Evolutionary conservation across 2,888 invertebrate species (phyloP), one percentile per base, ranked within the genome.

Genomic region (Flexamia atlantica): DNA sequence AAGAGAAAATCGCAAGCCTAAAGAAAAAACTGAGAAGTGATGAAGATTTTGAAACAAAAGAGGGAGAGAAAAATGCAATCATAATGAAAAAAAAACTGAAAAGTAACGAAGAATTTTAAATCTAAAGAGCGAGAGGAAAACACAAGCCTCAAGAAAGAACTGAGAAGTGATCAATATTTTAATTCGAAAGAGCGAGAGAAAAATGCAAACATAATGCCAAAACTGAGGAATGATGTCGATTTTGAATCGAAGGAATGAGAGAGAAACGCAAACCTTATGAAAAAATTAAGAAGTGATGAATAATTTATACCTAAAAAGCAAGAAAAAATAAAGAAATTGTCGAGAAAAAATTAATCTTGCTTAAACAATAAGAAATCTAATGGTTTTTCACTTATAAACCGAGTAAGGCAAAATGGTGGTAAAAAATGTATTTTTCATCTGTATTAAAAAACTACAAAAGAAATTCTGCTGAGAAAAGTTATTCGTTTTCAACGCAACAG

Each of bases 21-120:
- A 72, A 23, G 36, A 80, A 28, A 80, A 50, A 79, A 25, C n/a
- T 30, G 23, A 50, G 50, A 23, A 25, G n/a, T 50, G 79, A 32
- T 10, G 23, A 50, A 79, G 9, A 28, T 36, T 23, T 23, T 23
- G 23, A 23, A 53, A 23, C 2, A 9, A 46, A 9, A 46, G 46
- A 46, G 46, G 14, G 46, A 46, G 7, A 46, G n/a, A 46, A 46
- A 17, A 53, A 53, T 20, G 10, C 14, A n/a, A 23, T 7, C 5
- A 23, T 23, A 23, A 23, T 53, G n/a, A n/a, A n/a, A 17, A 46
- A 46, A 46, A 46, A 46, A 46, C 46, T 46, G 12, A 46, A 17
- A 46, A 46, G 12, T 9, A 17, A 46, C 14, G 46, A n/a, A n/a
- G 17, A 9, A 28, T 36, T 23, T 23, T 10, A 53, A 23, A 53